Percentiles rank a stretch among this genome's conserved stretches.
phyloP scores from a whole-genome alignment of 2,113 vertebrate species.

The Pelobates fuscus region DNA sequence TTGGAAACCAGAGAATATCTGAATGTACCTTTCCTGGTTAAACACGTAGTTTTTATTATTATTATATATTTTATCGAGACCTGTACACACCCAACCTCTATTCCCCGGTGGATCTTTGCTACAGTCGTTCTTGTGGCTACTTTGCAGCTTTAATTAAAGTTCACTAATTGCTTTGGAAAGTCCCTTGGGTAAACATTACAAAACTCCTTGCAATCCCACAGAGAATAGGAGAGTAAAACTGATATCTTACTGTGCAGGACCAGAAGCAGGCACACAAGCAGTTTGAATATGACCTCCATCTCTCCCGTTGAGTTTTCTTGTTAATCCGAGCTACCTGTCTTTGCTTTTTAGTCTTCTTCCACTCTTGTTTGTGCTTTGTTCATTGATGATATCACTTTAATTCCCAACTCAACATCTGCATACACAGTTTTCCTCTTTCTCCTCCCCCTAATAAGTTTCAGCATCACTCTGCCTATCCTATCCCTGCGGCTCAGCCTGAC shows the following conservation, averaged over 20 bases:
- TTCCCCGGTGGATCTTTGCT: too few species aligned
- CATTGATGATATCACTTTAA: background rate
- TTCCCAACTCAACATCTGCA: constrained; percentile 14
- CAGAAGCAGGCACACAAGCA: constrained; percentile 65
- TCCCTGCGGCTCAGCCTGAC: background rate
- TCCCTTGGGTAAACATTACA: background rate
- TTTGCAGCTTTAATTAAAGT: too few species aligned
- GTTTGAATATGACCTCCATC: constrained; percentile 60
- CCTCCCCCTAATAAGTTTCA: constrained; percentile 9
- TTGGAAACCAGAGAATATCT: too few species aligned
- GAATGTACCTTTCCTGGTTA: too few species aligned
- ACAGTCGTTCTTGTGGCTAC: too few species aligned
- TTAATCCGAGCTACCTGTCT: constrained; percentile 1
- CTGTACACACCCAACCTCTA: too few species aligned
- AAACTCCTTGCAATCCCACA: background rate
- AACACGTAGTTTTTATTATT: too few species aligned
- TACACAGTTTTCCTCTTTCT: background rate
- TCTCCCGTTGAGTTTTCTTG: constrained; percentile 38
- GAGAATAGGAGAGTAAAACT: background rate
- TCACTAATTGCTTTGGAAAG: too few species aligned
- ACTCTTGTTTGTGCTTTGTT: constrained; percentile 6
- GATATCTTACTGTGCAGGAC: constrained; percentile 70
- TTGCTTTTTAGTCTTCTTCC: background rate
- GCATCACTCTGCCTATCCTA: constrained; percentile 19
- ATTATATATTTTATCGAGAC: too few species aligned